phyloP scores from a whole-genome alignment of 2,113 vertebrate genomes.

The Acrocephalus kingi region DNA sequence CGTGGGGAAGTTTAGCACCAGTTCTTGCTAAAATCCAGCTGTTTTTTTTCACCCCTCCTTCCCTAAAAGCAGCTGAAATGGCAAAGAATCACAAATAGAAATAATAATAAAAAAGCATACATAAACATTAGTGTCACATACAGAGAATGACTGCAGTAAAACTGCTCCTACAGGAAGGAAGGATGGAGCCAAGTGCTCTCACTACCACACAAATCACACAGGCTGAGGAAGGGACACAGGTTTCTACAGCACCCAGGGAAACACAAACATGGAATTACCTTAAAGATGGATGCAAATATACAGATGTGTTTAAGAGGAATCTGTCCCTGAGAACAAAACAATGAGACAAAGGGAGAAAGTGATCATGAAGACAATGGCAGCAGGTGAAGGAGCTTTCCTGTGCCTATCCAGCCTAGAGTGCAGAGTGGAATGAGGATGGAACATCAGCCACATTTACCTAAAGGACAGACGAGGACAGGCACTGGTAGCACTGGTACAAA shows the following conservation, averaged over 20 bases:
- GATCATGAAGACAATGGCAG: constrained; percentile 1
- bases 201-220: background rate
- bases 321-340: constrained; percentile 69
- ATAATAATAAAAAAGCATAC: background rate
- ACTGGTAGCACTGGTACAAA: background rate
- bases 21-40: background rate
- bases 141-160: background rate
- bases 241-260: constrained; percentile 9
- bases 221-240: background rate
- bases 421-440: background rate
- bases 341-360: constrained; percentile 52
- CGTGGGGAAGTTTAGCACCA: background rate
- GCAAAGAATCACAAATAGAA: background rate
- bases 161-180: background rate
- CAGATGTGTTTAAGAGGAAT: constrained; percentile 64
- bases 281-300: constrained; percentile 69
- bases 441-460: background rate
- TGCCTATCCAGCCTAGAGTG: background rate
- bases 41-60: background rate
- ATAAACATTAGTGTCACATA: background rate
- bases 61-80: background rate
- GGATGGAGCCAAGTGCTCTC: background rate
- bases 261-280: constrained; percentile 65
- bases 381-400: background rate
- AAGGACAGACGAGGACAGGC: background rate